phyloP scores from a whole-genome alignment of 35 echinoderm and acorn worm species.

The Apostichopus japonicus region DNA sequence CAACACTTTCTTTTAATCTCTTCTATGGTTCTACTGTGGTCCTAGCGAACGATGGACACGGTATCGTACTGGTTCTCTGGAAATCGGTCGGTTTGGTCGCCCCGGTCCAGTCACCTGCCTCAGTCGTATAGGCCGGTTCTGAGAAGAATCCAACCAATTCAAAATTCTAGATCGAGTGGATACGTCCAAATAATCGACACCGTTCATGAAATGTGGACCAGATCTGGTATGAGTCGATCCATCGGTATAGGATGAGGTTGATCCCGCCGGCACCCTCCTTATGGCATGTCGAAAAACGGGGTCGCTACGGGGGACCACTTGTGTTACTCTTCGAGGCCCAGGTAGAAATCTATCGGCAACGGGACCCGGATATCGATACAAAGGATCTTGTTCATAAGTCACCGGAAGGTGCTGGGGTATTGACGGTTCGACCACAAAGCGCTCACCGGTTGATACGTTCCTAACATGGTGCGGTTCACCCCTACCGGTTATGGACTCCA shows the following conservation, averaged over 20 bases:
- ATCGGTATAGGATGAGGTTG: conserved; percentile 31
- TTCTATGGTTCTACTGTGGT: neutral
- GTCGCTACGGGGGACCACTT: neutral
- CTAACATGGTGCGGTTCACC: conserved; percentile 8
- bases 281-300: neutral
- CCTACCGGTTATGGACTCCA: conserved; percentile 29
- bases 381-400: neutral
- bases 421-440: conserved; percentile 35
- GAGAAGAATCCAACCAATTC: conserved; percentile 29
- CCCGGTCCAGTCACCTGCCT: neutral
- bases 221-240: conserved; percentile 13
- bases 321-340: neutral
- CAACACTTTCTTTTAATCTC: no score
- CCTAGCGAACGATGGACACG: neutral
- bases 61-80: neutral
- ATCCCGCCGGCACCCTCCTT: neutral
- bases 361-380: neutral
- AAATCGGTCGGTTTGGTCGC: neutral
- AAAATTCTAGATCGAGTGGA: conserved; percentile 38
- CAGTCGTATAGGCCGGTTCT: neutral
- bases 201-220: conserved; percentile 51
- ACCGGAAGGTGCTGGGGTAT: neutral
- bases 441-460: conserved; percentile 25
- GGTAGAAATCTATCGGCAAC: neutral
- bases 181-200: conserved; percentile 44